Percentiles rank a stretch among this genome's conserved stretches.
Conservation (phyloP, 2,113 vertebrate genomes). For the Phylloscopus trochilus region DNA sequence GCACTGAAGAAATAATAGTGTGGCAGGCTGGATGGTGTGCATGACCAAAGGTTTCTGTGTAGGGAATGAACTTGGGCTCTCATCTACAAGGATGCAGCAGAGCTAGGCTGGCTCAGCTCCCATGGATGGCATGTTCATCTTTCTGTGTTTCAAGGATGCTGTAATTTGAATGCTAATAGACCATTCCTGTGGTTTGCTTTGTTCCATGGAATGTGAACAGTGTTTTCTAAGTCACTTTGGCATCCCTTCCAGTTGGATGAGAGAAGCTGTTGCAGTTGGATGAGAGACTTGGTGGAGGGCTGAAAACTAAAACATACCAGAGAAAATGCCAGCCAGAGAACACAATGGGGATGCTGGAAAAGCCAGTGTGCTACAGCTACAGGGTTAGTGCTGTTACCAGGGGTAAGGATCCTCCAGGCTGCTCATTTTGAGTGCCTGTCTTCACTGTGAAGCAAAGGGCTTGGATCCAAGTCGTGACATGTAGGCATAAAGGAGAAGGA, state of each 20-base stretch:
- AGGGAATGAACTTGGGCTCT: neutral
- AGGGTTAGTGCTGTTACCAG: neutral
- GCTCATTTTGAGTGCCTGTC: neutral
- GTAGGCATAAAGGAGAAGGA: neutral
- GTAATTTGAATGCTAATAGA: neutral
- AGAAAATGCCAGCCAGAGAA: neutral
- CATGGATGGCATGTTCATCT: neutral
- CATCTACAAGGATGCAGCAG: neutral
- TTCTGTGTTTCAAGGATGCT: neutral
- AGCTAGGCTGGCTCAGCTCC: neutral
- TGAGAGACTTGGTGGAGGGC: neutral
- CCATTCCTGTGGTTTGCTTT: slow-evolving; percentile 21
- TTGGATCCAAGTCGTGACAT: neutral
- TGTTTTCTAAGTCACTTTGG: slow-evolving; percentile 9
- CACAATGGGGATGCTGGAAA: neutral
- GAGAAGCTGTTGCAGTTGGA: neutral
- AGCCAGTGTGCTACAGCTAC: neutral
- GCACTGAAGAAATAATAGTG: neutral
- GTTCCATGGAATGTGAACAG: neutral
- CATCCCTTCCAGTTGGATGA: neutral
- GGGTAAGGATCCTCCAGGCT: neutral
- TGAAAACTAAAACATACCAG: neutral
- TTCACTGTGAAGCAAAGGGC: neutral
- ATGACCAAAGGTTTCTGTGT: neutral
- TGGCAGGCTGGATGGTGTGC: neutral